Conservation (phyloP, 2,113 vertebrate species). For the Toxotes chatareus region DNA sequence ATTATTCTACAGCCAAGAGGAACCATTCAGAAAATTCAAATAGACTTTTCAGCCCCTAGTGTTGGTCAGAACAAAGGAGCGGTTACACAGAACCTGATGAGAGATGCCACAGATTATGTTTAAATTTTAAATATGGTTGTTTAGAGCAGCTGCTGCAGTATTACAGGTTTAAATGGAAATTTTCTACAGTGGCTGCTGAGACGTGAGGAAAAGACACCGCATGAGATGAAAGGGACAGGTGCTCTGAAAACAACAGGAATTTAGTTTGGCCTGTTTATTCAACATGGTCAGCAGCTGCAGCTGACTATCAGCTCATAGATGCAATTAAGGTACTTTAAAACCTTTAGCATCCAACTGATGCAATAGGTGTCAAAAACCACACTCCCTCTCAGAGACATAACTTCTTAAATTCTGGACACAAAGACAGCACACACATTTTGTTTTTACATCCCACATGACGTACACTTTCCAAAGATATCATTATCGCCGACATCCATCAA, state of each 20-base stretch:
- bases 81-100: conserved; percentile 24
- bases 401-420: background rate
- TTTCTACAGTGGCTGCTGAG: background rate
- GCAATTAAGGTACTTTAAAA: background rate
- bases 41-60: conserved; percentile 35
- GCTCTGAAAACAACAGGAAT: background rate
- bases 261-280: background rate
- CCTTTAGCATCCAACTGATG: background rate
- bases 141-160: conserved; percentile 23
- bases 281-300: background rate
- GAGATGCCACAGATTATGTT: conserved; percentile 26
- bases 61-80: conserved; percentile 25
- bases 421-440: background rate
- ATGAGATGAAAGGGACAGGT: background rate
- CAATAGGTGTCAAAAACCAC: too few relatives aligned
- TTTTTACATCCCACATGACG: background rate
- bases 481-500: too few relatives aligned
- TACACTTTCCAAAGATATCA: too few relatives aligned
- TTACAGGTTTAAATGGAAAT: background rate
- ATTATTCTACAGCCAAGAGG: conserved; percentile 43
- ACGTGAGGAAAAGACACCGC: background rate
- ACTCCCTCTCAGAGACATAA: background rate
- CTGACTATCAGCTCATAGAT: too few relatives aligned
- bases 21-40: conserved; percentile 45
- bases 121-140: conserved; percentile 25